A percentile compares a stretch with the other conserved stretches of the same genome.
Conservation (phyloP, 2,888 invertebrate species). For the Drosophila stalkeri region DNA sequence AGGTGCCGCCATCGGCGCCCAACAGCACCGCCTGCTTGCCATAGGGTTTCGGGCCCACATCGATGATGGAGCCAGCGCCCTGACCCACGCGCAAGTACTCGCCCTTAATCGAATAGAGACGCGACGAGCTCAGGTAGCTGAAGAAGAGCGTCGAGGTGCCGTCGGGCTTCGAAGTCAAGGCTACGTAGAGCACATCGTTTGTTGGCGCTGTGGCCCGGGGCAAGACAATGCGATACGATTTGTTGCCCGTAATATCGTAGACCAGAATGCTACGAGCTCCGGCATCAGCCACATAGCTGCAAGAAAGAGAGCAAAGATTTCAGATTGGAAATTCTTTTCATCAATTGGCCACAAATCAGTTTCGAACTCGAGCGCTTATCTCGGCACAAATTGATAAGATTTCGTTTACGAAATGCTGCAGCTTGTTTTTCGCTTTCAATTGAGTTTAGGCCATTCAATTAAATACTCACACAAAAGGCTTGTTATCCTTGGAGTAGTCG, state of each 20-base stretch:
- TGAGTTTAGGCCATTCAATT: not conserved
- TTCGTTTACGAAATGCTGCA: not conserved
- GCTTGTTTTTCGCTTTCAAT: not conserved
- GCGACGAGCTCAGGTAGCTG: constrained; percentile 87
- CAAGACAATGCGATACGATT: constrained; percentile 87
- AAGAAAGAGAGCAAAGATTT: not conserved
- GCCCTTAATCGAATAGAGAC: constrained; percentile 87
- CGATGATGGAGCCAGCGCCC: constrained; percentile 87
- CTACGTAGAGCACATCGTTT: constrained; percentile 88
- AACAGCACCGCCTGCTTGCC: constrained; percentile 86
- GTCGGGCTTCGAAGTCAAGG: constrained; percentile 86
- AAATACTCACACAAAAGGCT: constrained; percentile 84
- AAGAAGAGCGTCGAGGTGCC: constrained; percentile 87
- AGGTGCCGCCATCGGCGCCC: constrained; percentile 87
- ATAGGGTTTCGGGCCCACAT: constrained; percentile 87
- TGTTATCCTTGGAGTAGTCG: constrained; percentile 87
- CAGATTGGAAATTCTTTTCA: not conserved
- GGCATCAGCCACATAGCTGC: constrained; percentile 83
- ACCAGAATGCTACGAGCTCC: constrained; percentile 85
- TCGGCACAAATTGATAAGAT: constrained; percentile 22
- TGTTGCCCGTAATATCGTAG: constrained; percentile 86
- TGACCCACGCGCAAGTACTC: constrained; percentile 86
- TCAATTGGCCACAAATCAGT: not conserved
- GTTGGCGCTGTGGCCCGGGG: constrained; percentile 86
- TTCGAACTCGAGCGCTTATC: constrained; percentile 15